Conservation (phyloP, 2,113 vertebrate species). For the Tragelaphus scriptus region DNA sequence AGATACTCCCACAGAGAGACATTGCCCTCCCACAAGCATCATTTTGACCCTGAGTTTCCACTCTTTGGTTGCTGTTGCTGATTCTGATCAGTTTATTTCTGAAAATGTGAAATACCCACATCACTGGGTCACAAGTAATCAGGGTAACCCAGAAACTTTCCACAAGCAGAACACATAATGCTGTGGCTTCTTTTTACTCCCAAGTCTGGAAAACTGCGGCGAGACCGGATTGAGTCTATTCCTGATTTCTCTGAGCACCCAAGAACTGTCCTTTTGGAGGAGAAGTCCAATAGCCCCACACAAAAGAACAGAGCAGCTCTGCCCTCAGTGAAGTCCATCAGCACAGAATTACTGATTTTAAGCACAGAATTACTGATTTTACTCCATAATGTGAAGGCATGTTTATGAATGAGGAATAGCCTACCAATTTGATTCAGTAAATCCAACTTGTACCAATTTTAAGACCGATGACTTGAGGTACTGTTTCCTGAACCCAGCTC, state of each 20-base stretch:
- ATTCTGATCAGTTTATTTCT: constrained; percentile 29
- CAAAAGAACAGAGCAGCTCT: background rate
- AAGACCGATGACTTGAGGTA: background rate
- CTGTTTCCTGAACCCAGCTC: background rate
- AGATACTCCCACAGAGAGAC: background rate
- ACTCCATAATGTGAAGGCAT: background rate
- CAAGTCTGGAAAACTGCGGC: background rate
- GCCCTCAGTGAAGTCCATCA: background rate
- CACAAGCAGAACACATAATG: background rate
- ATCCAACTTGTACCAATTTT: background rate
- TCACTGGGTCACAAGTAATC: constrained; percentile 26
- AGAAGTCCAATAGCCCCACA: background rate
- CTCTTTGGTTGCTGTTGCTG: background rate
- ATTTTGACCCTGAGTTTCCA: background rate
- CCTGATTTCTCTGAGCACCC: background rate
- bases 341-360: background rate
- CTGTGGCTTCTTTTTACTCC: background rate
- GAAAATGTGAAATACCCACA: background rate
- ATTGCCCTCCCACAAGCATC: background rate
- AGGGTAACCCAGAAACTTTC: constrained; percentile 6
- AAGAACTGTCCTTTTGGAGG: background rate
- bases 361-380: background rate
- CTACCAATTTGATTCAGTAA: background rate
- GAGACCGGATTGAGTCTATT: background rate
- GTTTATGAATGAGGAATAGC: background rate